Conservation (phyloP, 2,113 vertebrate genomes). For the Pterocles burchelli region DNA sequence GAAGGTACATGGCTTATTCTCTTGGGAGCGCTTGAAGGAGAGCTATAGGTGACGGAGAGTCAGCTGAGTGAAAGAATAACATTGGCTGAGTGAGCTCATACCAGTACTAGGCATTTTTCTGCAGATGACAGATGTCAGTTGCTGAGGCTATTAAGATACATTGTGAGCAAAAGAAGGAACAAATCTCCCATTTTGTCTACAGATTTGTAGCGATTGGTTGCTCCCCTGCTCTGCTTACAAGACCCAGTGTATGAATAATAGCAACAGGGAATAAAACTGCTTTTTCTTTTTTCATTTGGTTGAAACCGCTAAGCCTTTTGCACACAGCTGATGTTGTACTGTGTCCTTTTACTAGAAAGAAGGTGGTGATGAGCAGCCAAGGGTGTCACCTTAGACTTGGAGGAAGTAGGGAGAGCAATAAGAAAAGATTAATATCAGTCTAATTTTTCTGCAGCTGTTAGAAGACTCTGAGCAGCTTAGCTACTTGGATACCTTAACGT, state of each 20-base stretch:
- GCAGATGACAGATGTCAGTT: neutral
- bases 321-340: neutral
- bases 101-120: neutral
- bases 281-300: neutral
- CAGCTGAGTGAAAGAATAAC: neutral
- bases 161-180: neutral
- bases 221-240: neutral
- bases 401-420: neutral
- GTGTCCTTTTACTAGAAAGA: neutral
- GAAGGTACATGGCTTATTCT: neutral
- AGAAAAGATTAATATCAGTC: constrained; percentile 13
- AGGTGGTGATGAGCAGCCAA: neutral
- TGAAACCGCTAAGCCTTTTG: neutral
- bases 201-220: neutral
- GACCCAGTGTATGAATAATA: neutral
- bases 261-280: neutral
- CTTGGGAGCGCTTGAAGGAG: neutral
- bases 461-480: constrained; percentile 21
- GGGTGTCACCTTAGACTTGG: neutral
- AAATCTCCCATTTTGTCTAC: neutral
- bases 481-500: neutral
- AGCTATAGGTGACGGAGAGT: fast-evolving
- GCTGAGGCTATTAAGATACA: neutral
- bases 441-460: constrained; percentile 22
- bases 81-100: neutral